These are phyloP conservation scores for Scaptomyza caliginosa DNA, from an alignment of 2,888 invertebrate genomes.

Conservation along the genomic window DNA sequence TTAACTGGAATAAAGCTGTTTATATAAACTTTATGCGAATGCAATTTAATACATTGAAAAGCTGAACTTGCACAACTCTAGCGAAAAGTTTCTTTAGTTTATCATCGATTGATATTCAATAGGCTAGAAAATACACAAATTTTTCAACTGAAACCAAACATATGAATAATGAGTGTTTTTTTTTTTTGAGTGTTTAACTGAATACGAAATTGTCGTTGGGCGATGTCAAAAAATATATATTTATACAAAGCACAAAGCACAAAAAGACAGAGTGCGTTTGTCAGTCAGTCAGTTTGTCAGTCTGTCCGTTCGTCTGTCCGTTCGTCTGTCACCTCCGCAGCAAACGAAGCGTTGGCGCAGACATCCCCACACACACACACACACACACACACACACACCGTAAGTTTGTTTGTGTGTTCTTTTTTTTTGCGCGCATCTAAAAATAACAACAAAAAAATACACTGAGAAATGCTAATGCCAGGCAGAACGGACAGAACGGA, in stretches of 20 bases:
- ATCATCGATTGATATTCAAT: conserved; percentile 12
- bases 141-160: too few relatives aligned
- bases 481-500: conserved; percentile 32
- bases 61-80: conserved; percentile 28
- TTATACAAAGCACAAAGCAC: conserved; percentile 13
- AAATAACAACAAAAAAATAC: conserved; percentile 78
- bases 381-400: conserved; percentile 36
- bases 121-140: background rate
- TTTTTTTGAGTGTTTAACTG: conserved; percentile 10
- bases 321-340: conserved; percentile 69
- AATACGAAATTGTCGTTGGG: conserved; percentile 48
- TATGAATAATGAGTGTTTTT: conserved; percentile 2
- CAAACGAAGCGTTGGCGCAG: conserved; percentile 67
- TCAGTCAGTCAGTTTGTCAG: conserved; percentile 32
- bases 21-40: conserved; percentile 9
- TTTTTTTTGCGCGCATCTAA: conserved; percentile 72
- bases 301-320: conserved; percentile 45
- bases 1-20: conserved; percentile 11
- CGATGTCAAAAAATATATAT: conserved; percentile 51
- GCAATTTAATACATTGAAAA: conserved; percentile 20
- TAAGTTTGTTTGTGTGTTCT: conserved; percentile 32
- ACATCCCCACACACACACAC: conserved; percentile 42
- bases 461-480: conserved; percentile 79
- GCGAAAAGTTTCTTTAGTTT: conserved; percentile 8
- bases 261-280: conserved; percentile 38